Evolutionary conservation across 1,140 invertebrate species (phyloP).

Genomic region (Limonius californicus): DNA sequence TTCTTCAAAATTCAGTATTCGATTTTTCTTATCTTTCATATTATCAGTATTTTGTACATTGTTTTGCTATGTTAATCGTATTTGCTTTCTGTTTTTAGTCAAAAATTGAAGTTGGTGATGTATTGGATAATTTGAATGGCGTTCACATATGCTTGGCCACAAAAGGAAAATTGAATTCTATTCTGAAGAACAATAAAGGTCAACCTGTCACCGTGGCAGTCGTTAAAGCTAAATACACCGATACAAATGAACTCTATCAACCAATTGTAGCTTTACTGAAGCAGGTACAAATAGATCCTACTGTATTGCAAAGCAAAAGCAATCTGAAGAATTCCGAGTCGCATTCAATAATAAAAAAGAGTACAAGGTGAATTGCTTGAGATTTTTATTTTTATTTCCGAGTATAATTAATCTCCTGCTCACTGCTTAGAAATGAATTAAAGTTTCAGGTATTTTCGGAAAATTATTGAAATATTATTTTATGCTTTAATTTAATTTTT

Average conservation of each 20-base stretch:
- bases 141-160: conserved; percentile 49
- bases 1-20: too few relatives aligned
- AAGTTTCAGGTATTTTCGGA: too few relatives aligned
- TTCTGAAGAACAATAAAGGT: conserved; percentile 51
- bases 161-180: conserved; percentile 50
- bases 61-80: neutral
- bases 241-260: conserved; percentile 42
- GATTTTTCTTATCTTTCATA: too few relatives aligned
- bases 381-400: too few relatives aligned
- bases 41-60: too few relatives aligned
- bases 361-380: neutral
- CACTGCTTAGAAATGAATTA: neutral
- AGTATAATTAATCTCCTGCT: too few relatives aligned
- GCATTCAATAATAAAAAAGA: neutral
- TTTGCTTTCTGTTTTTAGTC: conserved; percentile 50
- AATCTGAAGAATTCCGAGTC: neutral
- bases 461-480: too few relatives aligned
- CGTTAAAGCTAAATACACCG: conserved; percentile 53
- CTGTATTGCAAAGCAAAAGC: neutral
- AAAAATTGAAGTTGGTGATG: conserved; percentile 57
- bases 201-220: conserved; percentile 53
- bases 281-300: conserved; percentile 26
- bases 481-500: too few relatives aligned
- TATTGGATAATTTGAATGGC: conserved; percentile 62
- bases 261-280: conserved; percentile 41